phyloP scores from a whole-genome alignment of 23 tunicate genomes.

The Oikopleura vanhoeffeni region DNA sequence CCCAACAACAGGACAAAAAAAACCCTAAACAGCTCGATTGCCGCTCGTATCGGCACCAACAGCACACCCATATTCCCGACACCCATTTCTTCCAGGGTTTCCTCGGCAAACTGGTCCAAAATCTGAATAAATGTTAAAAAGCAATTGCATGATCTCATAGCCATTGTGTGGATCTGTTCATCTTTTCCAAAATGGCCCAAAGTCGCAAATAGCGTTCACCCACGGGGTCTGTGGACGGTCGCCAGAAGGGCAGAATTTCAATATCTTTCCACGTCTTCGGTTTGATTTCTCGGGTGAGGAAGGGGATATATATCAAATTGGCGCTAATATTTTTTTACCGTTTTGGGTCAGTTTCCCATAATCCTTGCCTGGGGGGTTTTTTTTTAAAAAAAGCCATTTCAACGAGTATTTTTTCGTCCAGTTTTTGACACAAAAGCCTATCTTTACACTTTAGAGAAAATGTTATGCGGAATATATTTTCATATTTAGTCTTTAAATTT shows the following conservation, averaged over 20 bases:
- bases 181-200: background rate
- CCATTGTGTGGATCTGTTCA: background rate
- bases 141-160: background rate
- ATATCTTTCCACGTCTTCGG: background rate
- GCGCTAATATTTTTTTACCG: background rate
- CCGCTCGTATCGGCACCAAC: background rate
- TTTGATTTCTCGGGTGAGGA: background rate
- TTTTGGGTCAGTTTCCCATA: background rate
- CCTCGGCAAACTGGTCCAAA: background rate
- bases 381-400: too few relatives aligned
- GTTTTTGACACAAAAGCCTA: too few relatives aligned
- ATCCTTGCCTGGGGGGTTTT: too few relatives aligned
- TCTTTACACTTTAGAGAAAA: too few relatives aligned
- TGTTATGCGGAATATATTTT: too few relatives aligned
- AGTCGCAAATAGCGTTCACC: background rate
- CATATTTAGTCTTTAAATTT: too few relatives aligned
- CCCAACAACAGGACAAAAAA: too few relatives aligned
- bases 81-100: background rate
- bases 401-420: too few relatives aligned
- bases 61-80: background rate
- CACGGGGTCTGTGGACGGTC: background rate
- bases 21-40: background rate
- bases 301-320: background rate
- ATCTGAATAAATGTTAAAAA: background rate
- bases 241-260: background rate